Base-by-base conservation (phyloP, 2,888 invertebrate species). In the Apoda limacodes region DNA sequence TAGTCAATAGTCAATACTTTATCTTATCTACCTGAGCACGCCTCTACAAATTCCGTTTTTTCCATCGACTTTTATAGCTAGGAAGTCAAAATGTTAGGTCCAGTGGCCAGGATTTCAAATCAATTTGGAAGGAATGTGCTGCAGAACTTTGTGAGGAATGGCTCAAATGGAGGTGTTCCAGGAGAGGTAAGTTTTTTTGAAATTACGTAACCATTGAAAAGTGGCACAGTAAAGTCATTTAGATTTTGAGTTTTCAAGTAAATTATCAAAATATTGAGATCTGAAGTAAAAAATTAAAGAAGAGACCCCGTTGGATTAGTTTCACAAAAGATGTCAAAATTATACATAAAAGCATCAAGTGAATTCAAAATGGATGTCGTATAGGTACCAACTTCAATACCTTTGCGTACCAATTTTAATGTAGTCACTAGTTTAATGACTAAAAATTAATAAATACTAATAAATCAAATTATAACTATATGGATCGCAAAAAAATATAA, bases 131-230 rank as follows among this genome's bases (percentile, higher is more conserved):
- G 64, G 30, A 71, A 62, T 63, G 67, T 71, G 32, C 60, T 76
- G 66, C 61, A 39, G 39, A 68, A 39, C 22, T 53, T 60, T 25
- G 41, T 74, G 3, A 68, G 78, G 38, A 69, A 74, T 33, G 75
- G 72, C 3, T 75, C 71, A 2, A 53, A 67, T 40, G 80, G 80
- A 5, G 75, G 75, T 1, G 37, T 67, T 5, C 72, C 76, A 23
- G 75, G 78, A 2, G 71, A 72, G 65, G 78, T 76, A 39, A 46
- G 67, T 47, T n/a, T 4, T 22, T n/a, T n/a, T n/a, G n/a, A n/a
- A n/a, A n/a, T n/a, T n/a, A n/a, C n/a, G n/a, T n/a, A n/a, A n/a
- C 5, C 17, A 6, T 17, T 17, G 5, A 17, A 17, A 17, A 17
- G 7, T 17, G 17, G 17, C 5, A 5, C 5, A 6, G 17, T 17